Evolutionary conservation across 2,888 invertebrate species (phyloP).

Genomic region (Augiades crinisus): DNA sequence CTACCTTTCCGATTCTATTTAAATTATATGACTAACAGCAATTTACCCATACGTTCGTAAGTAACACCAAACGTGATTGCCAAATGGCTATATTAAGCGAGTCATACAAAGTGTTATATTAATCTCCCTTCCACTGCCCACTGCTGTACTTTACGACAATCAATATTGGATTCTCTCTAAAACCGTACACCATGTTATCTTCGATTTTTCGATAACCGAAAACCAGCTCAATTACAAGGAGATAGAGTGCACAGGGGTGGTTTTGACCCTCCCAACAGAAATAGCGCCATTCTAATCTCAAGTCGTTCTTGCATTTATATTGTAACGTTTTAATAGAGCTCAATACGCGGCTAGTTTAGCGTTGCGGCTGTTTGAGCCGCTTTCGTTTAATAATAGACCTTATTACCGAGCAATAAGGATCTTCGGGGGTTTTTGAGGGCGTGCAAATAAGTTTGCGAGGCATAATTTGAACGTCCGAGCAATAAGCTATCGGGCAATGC

Average conservation of each 20-base stretch:
- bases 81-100: conserved; percentile 18
- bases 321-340: conserved; percentile 52
- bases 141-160: conserved; percentile 28
- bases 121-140: conserved; percentile 26
- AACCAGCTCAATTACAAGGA: neutral
- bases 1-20: neutral
- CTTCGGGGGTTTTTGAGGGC: conserved; percentile 28
- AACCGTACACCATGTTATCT: conserved; percentile 23
- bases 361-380: conserved; percentile 32
- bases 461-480: conserved; percentile 64
- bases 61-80: conserved; percentile 2
- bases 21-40: conserved; percentile 1
- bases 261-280: conserved; percentile 32
- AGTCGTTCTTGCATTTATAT: conserved; percentile 47
- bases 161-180: conserved; percentile 30
- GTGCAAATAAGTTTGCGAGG: conserved; percentile 43
- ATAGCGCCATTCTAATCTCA: conserved; percentile 45
- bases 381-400: conserved; percentile 36
- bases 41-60: conserved; percentile 7
- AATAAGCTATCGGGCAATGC: conserved; percentile 68
- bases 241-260: conserved; percentile 15
- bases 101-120: conserved; percentile 20
- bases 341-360: conserved; percentile 35
- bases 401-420: conserved; percentile 33
- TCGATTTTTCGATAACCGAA: neutral